Base-by-base conservation (phyloP, 2,113 vertebrate genomes). In the Lampris incognitus region DNA sequence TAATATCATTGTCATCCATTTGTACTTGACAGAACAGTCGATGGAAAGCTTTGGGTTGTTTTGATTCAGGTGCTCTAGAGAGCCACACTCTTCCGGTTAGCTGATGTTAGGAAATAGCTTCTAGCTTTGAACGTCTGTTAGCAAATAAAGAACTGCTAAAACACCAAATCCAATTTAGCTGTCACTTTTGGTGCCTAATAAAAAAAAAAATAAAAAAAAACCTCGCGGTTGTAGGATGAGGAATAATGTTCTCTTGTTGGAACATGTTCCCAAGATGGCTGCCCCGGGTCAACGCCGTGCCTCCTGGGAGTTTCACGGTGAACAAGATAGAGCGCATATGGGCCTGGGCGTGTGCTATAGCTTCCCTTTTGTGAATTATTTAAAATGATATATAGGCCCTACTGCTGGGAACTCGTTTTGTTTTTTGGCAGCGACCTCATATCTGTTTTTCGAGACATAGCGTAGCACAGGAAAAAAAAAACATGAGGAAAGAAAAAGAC, bases 331-430 rank as follows among this genome's bases (percentile, higher is more conserved):
- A 91, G 92, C 83, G 79, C 83, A 87, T 90, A 88, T 92, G 88
- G 87, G 90, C 75, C 69, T 79, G 76, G 79, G 76, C 1, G 60
- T 66, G 42, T 42, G 70, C 73, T 76, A 78, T 78, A 75, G 78
- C 82, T 85, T 79, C 84, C 84, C 86, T 84, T 76, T 67, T 63
- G 86, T 91, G 81, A 90, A 92, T 93, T 93, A 93, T 93, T 93
- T 89, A 92, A 83, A 63, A 82, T 92, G 92, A 93, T 92, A 84
- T 91, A 92, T 91, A 64, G 85, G 56, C 76, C 76, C 65, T 1
- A 57, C 83, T 90, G 88, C 86, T 84, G 83, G 83, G 87, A 88
- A 89, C 76, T 70, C 74, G 75, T 85, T 87, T 81, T 81, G 82
- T 83, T 89, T 87, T 49, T 89, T 84, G 87, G 89, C 88, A 66